These are phyloP conservation scores for Campoletis raptor DNA, from an alignment of 2,888 invertebrate genomes.

Conservation along the genomic window DNA sequence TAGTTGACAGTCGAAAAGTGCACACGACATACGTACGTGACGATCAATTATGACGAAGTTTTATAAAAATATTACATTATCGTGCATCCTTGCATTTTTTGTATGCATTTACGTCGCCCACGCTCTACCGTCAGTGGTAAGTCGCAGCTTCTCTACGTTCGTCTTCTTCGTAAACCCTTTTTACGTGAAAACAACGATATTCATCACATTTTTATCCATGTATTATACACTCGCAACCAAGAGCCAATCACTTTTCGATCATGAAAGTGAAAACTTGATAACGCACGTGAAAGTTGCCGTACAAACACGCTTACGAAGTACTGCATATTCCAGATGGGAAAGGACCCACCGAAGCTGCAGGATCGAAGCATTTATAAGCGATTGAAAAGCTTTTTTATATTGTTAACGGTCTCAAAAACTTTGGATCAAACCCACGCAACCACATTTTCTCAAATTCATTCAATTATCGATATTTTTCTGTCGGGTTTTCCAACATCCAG, in stretches of 20 bases:
- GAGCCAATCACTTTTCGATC: conserved; percentile 40
- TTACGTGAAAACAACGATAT: background rate
- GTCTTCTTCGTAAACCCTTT: background rate
- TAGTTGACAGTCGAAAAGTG: conserved; percentile 53
- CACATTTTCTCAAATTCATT: background rate
- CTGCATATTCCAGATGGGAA: conserved; percentile 19
- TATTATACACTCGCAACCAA: background rate
- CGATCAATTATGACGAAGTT: conserved; percentile 31
- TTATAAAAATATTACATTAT: conserved; percentile 13
- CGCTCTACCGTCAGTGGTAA: conserved; percentile 78
- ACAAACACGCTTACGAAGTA: background rate
- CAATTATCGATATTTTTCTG: background rate
- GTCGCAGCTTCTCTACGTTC: conserved; percentile 64
- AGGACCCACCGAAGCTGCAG: conserved; percentile 15
- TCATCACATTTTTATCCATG: conserved; percentile 4
- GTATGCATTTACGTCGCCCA: conserved; percentile 25
- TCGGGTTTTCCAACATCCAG: background rate
- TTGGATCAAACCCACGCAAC: background rate
- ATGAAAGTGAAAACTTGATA: conserved; percentile 55
- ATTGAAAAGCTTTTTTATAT: background rate
- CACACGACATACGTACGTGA: conserved; percentile 2
- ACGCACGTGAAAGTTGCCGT: conserved; percentile 56
- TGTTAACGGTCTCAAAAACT: background rate
- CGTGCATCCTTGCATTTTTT: conserved; percentile 53
- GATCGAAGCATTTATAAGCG: conserved; percentile 7